A percentile compares a stretch with the other conserved stretches of the same genome.
Evolutionary conservation across 2,113 vertebrate genomes (phyloP).

Genomic region (Phalacrocorax carbo): DNA sequence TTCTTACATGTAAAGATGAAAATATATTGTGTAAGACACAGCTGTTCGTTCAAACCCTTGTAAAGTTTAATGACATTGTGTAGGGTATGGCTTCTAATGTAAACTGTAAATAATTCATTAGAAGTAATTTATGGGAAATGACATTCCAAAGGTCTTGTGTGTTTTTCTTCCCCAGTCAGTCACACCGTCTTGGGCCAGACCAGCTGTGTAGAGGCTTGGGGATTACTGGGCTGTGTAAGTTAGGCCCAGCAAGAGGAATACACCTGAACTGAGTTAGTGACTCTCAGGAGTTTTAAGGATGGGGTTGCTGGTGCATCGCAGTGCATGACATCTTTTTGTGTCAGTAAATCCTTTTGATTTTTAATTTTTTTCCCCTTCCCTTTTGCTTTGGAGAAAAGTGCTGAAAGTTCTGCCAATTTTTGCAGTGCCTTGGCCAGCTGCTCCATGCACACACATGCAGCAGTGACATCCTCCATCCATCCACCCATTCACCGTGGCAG

Average conservation of each 20-base stretch:
- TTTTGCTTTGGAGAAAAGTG: not conserved
- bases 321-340: fast-evolving
- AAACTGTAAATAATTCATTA: slow-evolving; percentile 66
- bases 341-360: not conserved
- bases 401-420: not conserved
- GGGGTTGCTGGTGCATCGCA: fast-evolving
- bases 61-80: slow-evolving; percentile 24
- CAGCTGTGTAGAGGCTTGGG: not conserved
- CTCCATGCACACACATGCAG: not conserved
- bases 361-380: not conserved
- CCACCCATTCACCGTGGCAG: fast-evolving
- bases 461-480: not conserved
- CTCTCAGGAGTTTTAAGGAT: not conserved
- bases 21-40: slow-evolving; percentile 32
- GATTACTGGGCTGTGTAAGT: not conserved
- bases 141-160: slow-evolving; percentile 30
- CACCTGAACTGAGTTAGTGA: not conserved
- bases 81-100: slow-evolving; percentile 34
- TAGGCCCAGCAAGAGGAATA: not conserved
- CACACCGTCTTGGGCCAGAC: not conserved
- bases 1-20: slow-evolving; percentile 6
- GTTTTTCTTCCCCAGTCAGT: not conserved
- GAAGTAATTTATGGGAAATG: slow-evolving; percentile 18
- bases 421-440: not conserved
- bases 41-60: slow-evolving; percentile 50